Percentiles rank a stretch among this genome's conserved stretches.
Conservation (phyloP, 2,888 invertebrate species). For the Drosophila bunnanda region DNA sequence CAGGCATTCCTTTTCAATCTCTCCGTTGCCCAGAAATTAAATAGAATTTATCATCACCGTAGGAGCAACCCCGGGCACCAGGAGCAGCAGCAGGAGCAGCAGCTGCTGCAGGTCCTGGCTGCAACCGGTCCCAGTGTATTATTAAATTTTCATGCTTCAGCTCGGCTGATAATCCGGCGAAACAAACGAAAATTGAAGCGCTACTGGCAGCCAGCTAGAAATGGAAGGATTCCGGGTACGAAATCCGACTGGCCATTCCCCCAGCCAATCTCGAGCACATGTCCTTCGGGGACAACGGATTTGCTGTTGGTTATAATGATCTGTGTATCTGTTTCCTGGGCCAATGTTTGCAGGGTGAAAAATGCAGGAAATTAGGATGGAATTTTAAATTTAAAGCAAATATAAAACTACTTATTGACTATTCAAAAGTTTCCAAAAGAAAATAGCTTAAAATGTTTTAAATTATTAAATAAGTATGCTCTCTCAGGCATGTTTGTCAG, state of each 20-base stretch:
- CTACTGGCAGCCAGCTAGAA: constrained; percentile 34
- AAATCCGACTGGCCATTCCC: constrained; percentile 10
- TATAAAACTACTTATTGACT: not conserved
- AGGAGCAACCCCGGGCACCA: not conserved
- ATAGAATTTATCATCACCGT: constrained; percentile 54
- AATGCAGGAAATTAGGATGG: not conserved
- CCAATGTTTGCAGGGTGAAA: constrained; percentile 4
- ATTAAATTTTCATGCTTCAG: constrained; percentile 78
- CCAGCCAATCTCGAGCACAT: constrained; percentile 43
- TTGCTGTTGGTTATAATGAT: constrained; percentile 45
- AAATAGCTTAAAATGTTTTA: not conserved
- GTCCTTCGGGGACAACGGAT: constrained; percentile 36
- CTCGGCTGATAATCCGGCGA: constrained; percentile 71
- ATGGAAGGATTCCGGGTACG: constrained; percentile 23
- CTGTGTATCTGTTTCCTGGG: constrained; percentile 25
- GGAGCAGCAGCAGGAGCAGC: constrained; percentile 14
- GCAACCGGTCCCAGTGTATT: constrained; percentile 50
- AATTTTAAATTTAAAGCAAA: not conserved
- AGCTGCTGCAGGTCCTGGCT: constrained; percentile 22
- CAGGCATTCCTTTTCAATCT: constrained; percentile 47
- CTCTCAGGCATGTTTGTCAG: not conserved
- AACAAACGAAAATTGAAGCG: constrained; percentile 55
- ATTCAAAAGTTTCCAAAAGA: not conserved
- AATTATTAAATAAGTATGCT: too few species aligned
- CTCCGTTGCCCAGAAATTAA: constrained; percentile 60